phyloP scores from a whole-genome alignment of 1,140 invertebrate genomes.

The Octopus bimaculoides region DNA sequence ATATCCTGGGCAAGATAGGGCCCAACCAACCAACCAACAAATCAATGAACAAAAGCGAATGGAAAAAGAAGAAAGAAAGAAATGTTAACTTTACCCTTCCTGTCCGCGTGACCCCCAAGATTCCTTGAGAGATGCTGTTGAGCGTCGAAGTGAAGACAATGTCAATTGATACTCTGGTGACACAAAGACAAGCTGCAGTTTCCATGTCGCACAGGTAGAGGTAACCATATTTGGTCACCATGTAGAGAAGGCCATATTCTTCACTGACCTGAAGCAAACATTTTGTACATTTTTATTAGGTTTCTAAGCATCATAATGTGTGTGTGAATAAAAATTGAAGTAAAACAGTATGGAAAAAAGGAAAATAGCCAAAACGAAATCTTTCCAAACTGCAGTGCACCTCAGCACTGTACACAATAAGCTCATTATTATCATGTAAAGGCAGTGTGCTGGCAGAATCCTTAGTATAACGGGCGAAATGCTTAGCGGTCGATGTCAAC shows the following conservation, averaged over 20 bases:
- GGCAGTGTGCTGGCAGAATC: too few relatives aligned
- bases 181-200: conserved; percentile 51
- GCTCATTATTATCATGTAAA: too few relatives aligned
- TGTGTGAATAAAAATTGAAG: neutral
- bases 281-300: neutral
- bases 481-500: too few relatives aligned
- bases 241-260: conserved; percentile 53
- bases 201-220: conserved; percentile 58
- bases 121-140: conserved; percentile 54
- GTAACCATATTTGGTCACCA: conserved; percentile 57
- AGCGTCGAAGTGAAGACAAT: conserved; percentile 54
- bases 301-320: neutral
- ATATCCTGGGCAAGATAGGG: too few relatives aligned
- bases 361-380: neutral
- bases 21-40: too few relatives aligned
- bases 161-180: conserved; percentile 46
- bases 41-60: too few relatives aligned
- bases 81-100: conserved; percentile 47
- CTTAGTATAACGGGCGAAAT: too few relatives aligned
- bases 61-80: too few relatives aligned
- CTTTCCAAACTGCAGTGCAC: neutral
- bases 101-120: conserved; percentile 53
- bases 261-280: conserved; percentile 46
- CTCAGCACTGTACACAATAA: too few relatives aligned
- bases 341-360: neutral